phyloP scores from a whole-genome alignment of 92 coral and sea anemone genomes.

The Siderastrea radians region DNA sequence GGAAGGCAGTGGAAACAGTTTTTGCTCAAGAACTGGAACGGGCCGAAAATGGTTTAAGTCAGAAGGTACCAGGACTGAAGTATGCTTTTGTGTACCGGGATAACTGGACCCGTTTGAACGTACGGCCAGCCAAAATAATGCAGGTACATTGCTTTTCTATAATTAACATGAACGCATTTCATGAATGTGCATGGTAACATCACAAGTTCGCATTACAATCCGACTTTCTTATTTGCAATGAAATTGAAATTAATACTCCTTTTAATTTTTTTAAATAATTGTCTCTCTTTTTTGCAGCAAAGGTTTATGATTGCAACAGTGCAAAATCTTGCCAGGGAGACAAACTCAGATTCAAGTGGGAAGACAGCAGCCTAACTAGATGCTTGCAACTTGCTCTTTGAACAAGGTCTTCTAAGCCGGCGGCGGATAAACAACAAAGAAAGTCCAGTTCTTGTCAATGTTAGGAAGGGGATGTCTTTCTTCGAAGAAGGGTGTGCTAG shows the following conservation, averaged over 20 bases:
- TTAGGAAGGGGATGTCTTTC: constrained; percentile 11
- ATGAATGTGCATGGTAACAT: background rate
- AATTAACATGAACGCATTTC: background rate
- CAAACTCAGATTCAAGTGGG: background rate
- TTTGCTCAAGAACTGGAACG: constrained; percentile 16
- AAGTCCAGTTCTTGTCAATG: constrained; percentile 2
- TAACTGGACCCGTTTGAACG: constrained; percentile 62
- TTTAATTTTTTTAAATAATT: background rate
- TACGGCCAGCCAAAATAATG: constrained; percentile 61
- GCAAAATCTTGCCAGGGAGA: background rate
- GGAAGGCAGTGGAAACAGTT: constrained; percentile 19
- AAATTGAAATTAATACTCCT: no score
- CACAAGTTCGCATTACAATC: no score
- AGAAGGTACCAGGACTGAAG: constrained; percentile 49
- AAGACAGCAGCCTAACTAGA: constrained; percentile 29
- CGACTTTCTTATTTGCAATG: no score
- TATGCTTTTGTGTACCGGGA: constrained; percentile 54
- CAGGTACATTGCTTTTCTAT: constrained; percentile 8
- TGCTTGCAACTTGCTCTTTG: constrained; percentile 49
- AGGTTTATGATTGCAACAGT: constrained; percentile 43
- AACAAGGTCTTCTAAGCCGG: constrained; percentile 32
- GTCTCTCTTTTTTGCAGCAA: constrained; percentile 23
- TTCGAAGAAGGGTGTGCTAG: constrained; percentile 20
- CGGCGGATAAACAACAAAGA: background rate
- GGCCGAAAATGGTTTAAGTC: constrained; percentile 38